Base-by-base conservation (phyloP, 2,797 vertebrate species). In the Poeciliopsis turneri region DNA sequence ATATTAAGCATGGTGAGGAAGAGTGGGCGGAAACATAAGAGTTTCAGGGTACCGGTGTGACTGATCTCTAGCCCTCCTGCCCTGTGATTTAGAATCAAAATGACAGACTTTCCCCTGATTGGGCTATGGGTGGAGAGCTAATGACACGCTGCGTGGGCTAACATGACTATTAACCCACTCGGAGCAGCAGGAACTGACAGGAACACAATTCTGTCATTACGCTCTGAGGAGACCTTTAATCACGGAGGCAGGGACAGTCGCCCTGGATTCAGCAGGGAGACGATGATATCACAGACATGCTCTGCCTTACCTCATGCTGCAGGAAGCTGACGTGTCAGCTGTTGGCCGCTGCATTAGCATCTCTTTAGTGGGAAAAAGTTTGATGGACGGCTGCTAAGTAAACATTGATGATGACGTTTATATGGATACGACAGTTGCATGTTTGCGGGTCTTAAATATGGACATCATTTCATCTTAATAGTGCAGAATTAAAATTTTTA, bases 161-260 rank as follows among this genome's bases (percentile, higher is more conserved):
- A 95, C 91, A n/a, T 95, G 92, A 91, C 95, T 94, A 96, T 96
- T 95, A 95, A 90, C 92, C 92, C 88, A 92, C 92, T 89, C 82
- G 78, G 85, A 89, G 90, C 84, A 88, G 89, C 93, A 95, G 95
- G 94, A 94, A 93, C 89, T 89, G 92, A 91, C 91, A 90, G 90
- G 84, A 94, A 92, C 90, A 90, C 86, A 89, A 93, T 92, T 94
- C 95, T 95, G 94, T 96, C 92, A 96, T 95, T 96, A 96, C 76
- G 82, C 87, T 84, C 82, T 16, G 66, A 84, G 85, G 86, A 93
- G 93, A 94, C 94, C 94, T 96, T 93, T 96, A 96, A 96, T 96
- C 94, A 95, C 78, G 84, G 79, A 90, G 89, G 91, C 87, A 90
- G 84, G 86, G 89, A 81, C 83, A 68, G 83, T 75, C 28, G 7